Base-by-base conservation (phyloP, 2,113 vertebrate genomes). In the Desmodus rotundus region DNA sequence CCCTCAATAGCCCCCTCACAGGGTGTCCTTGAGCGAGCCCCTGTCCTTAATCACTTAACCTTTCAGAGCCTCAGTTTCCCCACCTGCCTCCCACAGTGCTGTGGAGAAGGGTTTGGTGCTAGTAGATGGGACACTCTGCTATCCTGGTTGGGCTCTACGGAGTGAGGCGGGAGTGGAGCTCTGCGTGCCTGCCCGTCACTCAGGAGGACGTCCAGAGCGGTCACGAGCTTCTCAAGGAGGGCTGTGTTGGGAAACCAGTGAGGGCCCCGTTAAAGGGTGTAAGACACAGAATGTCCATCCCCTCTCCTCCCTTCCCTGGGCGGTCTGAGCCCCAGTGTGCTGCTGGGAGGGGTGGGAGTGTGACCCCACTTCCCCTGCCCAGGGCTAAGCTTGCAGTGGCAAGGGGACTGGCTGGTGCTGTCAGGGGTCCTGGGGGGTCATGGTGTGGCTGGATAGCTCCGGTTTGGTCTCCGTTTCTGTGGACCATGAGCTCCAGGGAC, bases 381-480 rank as follows among this genome's bases (percentile, higher is more conserved):
- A 99, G 99, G 99, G 38, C 98, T 99, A 89, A 99, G 98, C 20
- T 94, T 99, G 54, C 98, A 98, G 12, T 99, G 99, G 99, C 98
- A 99, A 2, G 99, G 99, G 0, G 99, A 99, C 93, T 99, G 99
- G 98, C 97, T 99, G 95, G 99, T 99, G 7, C 98, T 99, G 97
- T 99, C 99, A 0, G 99, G 99, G 0, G 98, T 98, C 10, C 98
- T 99, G 33, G 99, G 99, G 99, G 0, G 98, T 99, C 5, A 93
- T 98, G 43, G 97, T 99, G 47, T 98, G 98, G 97, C 98, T 98
- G 19, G 99, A 99, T 68, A 45, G 99, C 87, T 94, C 13, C 28
- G 98, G 97, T 96, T 99, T 98, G 0, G 93, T 99, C 41, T 99
- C 99, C 0, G 89, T 99, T 89, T 99, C 98, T 0, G 98, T 98